Conservation (phyloP, 1,140 invertebrate genomes). For the Drosophila equinoxialis region DNA sequence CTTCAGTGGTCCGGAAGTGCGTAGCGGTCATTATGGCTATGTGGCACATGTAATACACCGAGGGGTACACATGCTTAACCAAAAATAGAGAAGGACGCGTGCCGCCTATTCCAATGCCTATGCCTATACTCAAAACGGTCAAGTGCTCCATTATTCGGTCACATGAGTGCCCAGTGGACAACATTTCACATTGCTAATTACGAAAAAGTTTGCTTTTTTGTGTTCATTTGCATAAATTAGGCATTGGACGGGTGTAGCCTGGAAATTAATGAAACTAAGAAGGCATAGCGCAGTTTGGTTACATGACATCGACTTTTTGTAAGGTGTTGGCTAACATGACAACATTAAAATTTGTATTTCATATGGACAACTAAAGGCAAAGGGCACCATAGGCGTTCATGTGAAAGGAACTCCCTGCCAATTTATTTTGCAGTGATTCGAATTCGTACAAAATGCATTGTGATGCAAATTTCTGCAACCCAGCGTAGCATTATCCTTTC, state of each 20-base stretch:
- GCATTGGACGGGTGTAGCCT: neutral
- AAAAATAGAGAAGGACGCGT: neutral
- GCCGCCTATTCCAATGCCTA: neutral
- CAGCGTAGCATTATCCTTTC: neutral
- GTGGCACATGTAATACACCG: conserved; percentile 1
- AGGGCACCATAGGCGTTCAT: too few species aligned
- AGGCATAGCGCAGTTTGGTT: too few species aligned
- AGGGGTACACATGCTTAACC: conserved; percentile 3
- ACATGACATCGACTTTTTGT: neutral
- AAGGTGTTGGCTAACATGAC: neutral
- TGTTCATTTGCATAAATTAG: conserved; percentile 8
- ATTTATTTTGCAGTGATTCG: neutral
- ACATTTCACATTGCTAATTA: conserved; percentile 17
- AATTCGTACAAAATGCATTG: neutral
- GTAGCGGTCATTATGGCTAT: conserved; percentile 6
- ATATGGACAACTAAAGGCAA: too few species aligned
- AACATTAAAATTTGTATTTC: too few species aligned
- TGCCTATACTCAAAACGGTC: neutral
- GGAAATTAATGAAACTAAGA: conserved; percentile 4
- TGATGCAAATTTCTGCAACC: conserved; percentile 16
- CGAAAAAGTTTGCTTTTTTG: neutral
- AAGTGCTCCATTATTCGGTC: conserved; percentile 23
- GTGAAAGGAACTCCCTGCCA: neutral
- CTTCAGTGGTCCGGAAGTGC: conserved; percentile 18
- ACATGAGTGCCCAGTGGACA: conserved; percentile 4